Evolutionary conservation across 2,113 vertebrate genomes (phyloP).

Genomic region (Anseranas semipalmata): DNA sequence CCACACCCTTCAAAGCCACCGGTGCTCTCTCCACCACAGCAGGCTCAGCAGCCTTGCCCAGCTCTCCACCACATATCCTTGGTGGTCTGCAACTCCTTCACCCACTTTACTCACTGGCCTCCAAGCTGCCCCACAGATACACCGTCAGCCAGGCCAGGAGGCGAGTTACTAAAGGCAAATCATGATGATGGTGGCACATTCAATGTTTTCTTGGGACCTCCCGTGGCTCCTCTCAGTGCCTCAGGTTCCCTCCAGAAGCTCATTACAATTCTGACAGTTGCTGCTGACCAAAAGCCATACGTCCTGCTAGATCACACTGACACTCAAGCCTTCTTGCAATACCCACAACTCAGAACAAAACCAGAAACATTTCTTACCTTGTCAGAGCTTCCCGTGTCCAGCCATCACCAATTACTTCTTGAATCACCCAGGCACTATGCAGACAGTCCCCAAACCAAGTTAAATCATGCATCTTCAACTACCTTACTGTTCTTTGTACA

Average conservation of each 20-base stretch:
- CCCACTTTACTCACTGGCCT: background rate
- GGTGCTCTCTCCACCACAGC: accelerated
- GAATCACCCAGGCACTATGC: background rate
- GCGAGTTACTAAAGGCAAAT: background rate
- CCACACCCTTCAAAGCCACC: background rate
- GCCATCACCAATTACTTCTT: background rate
- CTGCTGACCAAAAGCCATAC: background rate
- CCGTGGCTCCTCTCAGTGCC: background rate
- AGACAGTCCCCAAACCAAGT: background rate
- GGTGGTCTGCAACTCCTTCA: background rate
- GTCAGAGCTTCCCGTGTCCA: background rate
- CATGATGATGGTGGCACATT: accelerated
- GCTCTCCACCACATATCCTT: background rate
- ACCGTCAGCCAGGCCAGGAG: background rate
- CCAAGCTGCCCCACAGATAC: background rate
- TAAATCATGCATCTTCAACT: background rate
- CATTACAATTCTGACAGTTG: background rate
- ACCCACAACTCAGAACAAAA: accelerated
- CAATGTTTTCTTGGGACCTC: background rate
- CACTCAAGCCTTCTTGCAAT: background rate
- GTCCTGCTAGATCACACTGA: background rate
- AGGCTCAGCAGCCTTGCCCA: background rate
- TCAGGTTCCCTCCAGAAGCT: background rate
- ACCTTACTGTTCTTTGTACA: background rate
- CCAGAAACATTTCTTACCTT: background rate